Base-by-base conservation (phyloP, 2,797 vertebrate species). In the Oophaga sylvatica region DNA sequence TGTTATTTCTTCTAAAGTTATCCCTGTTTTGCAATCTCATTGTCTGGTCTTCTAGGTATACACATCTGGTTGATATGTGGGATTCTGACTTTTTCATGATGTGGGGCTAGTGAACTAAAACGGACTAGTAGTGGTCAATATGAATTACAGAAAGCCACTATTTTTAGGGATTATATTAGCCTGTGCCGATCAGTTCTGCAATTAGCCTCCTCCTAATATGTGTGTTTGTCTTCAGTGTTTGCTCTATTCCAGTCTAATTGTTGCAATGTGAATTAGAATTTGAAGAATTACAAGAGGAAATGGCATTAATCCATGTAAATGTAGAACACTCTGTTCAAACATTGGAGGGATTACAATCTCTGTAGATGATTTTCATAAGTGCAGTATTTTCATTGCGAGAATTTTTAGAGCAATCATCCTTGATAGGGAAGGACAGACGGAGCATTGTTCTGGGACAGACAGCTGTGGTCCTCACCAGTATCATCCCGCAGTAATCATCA, bases 281-380 rank as follows among this genome's bases (percentile, higher is more conserved):
- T 79, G 75, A 87, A 83, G 80, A 80, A 86, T 83, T 89, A 89
- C 88, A 89, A 89, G 81, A 89, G 88, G 88, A 89, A 86, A 80
- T 89, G 80, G 88, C 80, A 89, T 60, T 89, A 68, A 89, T 86
- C 84, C 84, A 86, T 76, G 71, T 71, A 56, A 86, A 89, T 73
- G 84, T 56, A 56, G 84, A 62, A 31, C 82, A 76, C 84, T 83
- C 88, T 89, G 75, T 87, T 86, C 84, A 89, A 86, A 89, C 88
- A 89, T 87, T 65, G 57, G 57, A 57, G 56, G 88, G 80, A 89
- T 79, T 86, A 87, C 68, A 73, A 79, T 80, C 63, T 77, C 59
- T 71, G 60, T 62, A 75, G 80, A 83, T 83, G 65, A 79, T 86
- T 86, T 86, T 86, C 80, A 83, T 83, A 80, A 86, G 73, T 65